Base-by-base conservation (phyloP, 2,888 invertebrate genomes). In the Antheraea assamensis region DNA sequence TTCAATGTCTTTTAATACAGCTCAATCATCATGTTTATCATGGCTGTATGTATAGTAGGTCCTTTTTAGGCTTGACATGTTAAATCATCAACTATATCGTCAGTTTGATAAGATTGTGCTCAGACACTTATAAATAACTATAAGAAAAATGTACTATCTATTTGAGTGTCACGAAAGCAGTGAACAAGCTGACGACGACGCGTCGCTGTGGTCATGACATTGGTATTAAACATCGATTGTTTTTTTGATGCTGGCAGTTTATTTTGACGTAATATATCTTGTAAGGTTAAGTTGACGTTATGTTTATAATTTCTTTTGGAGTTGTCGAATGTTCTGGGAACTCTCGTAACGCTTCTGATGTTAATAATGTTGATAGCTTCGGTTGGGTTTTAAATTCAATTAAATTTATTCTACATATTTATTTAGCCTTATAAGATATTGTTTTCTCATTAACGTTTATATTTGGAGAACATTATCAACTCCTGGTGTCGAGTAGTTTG, bases 301-400 rank as follows among this genome's bases (percentile, higher is more conserved):
- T 30, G 61, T 68, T n/a, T 68, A 35, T 68, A 35, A 68, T 68
- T 68, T 68, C 68, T 68, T 68, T 35, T n/a, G 35, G n/a, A 7
- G 68, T n/a, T 35, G 35, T 35, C 35, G 7, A 19, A 35, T 10
- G 68, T 68, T 68, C 68, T 35, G 31, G 68, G 68, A 35, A 68
- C 35, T 68, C 35, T 35, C 31, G 35, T 35, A 35, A 68, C 68
- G 68, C 68, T 35, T 68, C 35, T n/a, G 35, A 68, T 68, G 68
- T 68, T 35, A 68, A 31, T 68, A 3, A 4, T 10, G 35, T 35
- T 35, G 35, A 7, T n/a, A 2, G 21, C 3, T 68, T n/a, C 35
- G 35, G 35, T 35, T 68, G 35, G 68, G 10, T 68, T 66, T 66
- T 66, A 27, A 13, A n/a, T 35, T 64, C 17, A 27, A 64, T 64